These are phyloP conservation scores for Caenorhabditis sp. DNA, from an alignment of 2,888 invertebrate genomes.

Conservation along the genomic window DNA sequence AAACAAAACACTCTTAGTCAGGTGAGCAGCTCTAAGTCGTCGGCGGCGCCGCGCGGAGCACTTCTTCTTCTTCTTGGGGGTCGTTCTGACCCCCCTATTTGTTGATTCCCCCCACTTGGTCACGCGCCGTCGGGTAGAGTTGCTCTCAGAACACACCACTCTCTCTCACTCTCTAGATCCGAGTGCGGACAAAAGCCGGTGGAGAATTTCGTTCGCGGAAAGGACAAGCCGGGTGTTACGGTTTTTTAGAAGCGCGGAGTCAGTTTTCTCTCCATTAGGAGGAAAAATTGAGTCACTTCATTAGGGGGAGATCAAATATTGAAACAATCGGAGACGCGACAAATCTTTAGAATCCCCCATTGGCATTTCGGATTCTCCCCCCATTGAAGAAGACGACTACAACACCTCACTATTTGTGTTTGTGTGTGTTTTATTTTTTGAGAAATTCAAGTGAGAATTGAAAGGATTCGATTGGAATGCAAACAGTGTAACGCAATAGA, in stretches of 20 bases:
- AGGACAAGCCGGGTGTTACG: conserved; percentile 11
- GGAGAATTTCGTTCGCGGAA: neutral
- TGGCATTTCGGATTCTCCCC: neutral
- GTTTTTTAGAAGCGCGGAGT: conserved; percentile 12
- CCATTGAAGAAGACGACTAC: neutral
- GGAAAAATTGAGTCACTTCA: neutral
- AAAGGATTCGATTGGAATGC: conserved; percentile 18
- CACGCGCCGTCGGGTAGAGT: conserved; percentile 48
- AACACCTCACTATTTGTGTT: conserved; percentile 46
- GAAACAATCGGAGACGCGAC: conserved; percentile 4
- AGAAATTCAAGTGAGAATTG: conserved; percentile 33
- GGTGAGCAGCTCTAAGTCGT: conserved; percentile 24
- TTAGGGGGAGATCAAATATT: neutral
- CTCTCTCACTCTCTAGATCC: conserved; percentile 35
- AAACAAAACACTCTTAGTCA: conserved; percentile 53
- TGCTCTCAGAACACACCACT: conserved; percentile 39
- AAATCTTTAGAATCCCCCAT: neutral
- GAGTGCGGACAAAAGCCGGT: conserved; percentile 56
- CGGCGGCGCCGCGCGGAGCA: conserved; percentile 20
- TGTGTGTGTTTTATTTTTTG: conserved; percentile 57
- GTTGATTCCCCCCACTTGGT: conserved; percentile 57
- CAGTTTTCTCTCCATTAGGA: conserved; percentile 8
- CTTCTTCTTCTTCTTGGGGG: no score
- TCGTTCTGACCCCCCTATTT: conserved; percentile 55
- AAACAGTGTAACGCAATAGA: conserved; percentile 28